Evolutionary conservation across 2,888 invertebrate genomes (phyloP), one percentile per base, ranked within the genome.

Genomic region (Ormyrus labotus): DNA sequence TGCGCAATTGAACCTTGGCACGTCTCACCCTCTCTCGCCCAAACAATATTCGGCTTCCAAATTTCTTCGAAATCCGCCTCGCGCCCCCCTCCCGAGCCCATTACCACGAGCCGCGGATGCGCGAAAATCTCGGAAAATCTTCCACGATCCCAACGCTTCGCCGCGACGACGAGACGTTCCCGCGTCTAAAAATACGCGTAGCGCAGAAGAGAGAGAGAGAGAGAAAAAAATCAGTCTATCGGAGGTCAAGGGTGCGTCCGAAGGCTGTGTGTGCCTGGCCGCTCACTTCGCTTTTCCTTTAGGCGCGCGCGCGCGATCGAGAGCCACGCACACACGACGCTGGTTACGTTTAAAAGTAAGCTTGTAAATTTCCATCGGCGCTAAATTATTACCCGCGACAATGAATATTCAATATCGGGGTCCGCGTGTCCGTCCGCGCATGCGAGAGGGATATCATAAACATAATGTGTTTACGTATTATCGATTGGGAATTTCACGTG

Each of bases 261-360:
- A 74, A 80, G 80, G 80, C 70, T 60, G 45, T 2, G 45, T 2
- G 50, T 51, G 19, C 45, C n/a, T 50, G 13, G 73, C 69, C 74
- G 68, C 51, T 74, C 78, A 79, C 78, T 79, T 73, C 34, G 65
- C 34, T 69, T 72, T 65, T 72, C 78, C 19, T 67, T 69, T 69
- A 57, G n/a, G 10, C 51, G 50, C 45, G 51, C 47, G 1, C 13
- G 51, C n/a, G 10, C 57, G 34, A 13, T 48, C 50, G 55, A 47
- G 19, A 34, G 50, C 45, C 34, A 53, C 67, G 50, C 65, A 19
- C 19, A 19, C 19, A 10, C 6, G 53, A 19, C 13, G 13, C 13
- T 10, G n/a, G 0, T 0, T 61, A 11, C 6, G 45, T 8, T 6
- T 7, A 6, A 6, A 57, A 51, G 63, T 13, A 11, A 13, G 55